These are phyloP conservation scores for Aldrovandia affinis DNA, from an alignment of 2,797 vertebrate genomes.

Conservation along the genomic window DNA sequence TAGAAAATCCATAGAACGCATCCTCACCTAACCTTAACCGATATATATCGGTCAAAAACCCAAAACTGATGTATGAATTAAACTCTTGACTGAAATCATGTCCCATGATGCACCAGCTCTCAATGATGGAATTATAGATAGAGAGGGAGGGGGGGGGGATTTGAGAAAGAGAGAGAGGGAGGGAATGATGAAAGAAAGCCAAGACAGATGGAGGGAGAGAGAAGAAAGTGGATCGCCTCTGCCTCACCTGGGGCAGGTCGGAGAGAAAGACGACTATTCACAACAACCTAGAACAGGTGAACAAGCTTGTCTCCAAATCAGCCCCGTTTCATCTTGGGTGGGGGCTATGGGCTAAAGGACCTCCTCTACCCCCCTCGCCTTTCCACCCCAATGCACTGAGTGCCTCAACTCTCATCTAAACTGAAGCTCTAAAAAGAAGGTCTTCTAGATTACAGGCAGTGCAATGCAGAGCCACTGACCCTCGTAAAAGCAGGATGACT, in stretches of 20 bases:
- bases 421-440: too few relatives aligned
- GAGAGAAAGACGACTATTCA: too few relatives aligned
- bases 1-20: background rate
- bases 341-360: too few relatives aligned
- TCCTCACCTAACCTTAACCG: background rate
- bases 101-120: background rate
- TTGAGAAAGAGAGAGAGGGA: constrained; percentile 11
- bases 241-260: too few relatives aligned
- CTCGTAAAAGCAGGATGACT: too few relatives aligned
- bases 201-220: background rate
- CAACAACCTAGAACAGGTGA: too few relatives aligned
- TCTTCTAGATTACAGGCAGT: background rate
- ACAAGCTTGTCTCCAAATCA: too few relatives aligned
- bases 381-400: constrained; percentile 3
- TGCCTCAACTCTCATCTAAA: too few relatives aligned
- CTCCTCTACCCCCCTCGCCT: background rate
- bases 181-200: constrained; percentile 12
- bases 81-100: background rate
- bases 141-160: background rate
- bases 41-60: too few relatives aligned
- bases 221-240: too few relatives aligned
- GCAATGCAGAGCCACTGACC: background rate
- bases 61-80: background rate
- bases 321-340: too few relatives aligned
- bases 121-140: background rate